Evolutionary conservation across 2,888 invertebrate genomes (phyloP).

Genomic region (Leptopterna dolabrata): DNA sequence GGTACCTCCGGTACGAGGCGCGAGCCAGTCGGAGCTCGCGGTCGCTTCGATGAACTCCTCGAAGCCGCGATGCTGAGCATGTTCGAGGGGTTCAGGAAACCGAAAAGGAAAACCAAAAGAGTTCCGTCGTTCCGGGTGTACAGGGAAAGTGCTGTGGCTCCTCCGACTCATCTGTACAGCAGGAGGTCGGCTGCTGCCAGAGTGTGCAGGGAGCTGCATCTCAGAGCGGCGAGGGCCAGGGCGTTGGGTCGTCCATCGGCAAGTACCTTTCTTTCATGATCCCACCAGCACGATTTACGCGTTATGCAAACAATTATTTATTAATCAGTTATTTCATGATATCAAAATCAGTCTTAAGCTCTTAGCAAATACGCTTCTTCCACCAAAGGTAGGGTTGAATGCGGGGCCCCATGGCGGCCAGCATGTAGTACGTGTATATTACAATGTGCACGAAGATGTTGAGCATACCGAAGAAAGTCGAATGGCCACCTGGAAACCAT

Average conservation of each 20-base stretch:
- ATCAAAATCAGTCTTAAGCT: too few relatives aligned
- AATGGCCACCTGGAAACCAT: conserved; percentile 87
- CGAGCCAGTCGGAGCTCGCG: not conserved
- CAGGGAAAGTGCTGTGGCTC: conserved; percentile 13
- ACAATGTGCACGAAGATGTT: conserved; percentile 95
- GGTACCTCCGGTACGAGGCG: not conserved
- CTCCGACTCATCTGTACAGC: conserved; percentile 42
- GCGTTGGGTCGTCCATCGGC: conserved; percentile 31
- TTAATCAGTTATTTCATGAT: too few relatives aligned
- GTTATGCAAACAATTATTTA: too few relatives aligned
- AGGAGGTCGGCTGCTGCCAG: conserved; percentile 20
- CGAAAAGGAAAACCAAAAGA: conserved; percentile 34
- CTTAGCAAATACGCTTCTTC: too few relatives aligned
- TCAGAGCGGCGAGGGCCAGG: conserved; percentile 11
- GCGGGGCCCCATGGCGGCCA: conserved; percentile 89
- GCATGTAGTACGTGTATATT: conserved; percentile 93
- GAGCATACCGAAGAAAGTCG: conserved; percentile 91
- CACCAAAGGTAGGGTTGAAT: conserved; percentile 77
- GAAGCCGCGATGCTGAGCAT: conserved; percentile 19
- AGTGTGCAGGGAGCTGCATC: conserved; percentile 28
- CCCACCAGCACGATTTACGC: not conserved
- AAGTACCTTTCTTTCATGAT: not conserved
- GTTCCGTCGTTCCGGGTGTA: conserved; percentile 45
- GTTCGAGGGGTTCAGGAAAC: conserved; percentile 32
- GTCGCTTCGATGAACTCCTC: not conserved